These are phyloP conservation scores for Eurytoma californica DNA, from an alignment of 2,888 invertebrate species.

Conservation along the genomic window DNA sequence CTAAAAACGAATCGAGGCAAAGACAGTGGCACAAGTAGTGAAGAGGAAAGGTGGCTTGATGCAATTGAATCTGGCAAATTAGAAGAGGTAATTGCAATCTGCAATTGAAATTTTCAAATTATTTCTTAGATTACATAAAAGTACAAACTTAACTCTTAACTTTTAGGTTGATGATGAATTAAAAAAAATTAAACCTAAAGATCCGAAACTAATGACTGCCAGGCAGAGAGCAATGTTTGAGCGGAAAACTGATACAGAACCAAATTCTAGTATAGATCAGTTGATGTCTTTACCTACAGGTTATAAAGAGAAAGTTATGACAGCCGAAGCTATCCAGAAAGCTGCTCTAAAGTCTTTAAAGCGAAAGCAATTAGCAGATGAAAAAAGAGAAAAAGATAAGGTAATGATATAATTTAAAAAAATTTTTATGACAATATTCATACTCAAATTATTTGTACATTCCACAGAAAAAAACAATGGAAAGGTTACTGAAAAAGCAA, in stretches of 20 bases:
- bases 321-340: constrained; percentile 94
- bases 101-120: constrained; percentile 12
- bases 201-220: constrained; percentile 96
- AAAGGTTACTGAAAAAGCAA: constrained; percentile 92
- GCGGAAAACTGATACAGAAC: constrained; percentile 86
- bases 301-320: constrained; percentile 89
- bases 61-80: constrained; percentile 96
- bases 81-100: constrained; percentile 81
- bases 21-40: constrained; percentile 91
- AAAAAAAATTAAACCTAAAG: constrained; percentile 93
- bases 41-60: constrained; percentile 95
- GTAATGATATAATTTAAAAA: constrained; percentile 67
- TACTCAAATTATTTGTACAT: not conserved
- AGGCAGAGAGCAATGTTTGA: constrained; percentile 96
- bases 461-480: constrained; percentile 92
- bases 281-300: constrained; percentile 80
- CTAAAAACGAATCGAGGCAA: constrained; percentile 79
- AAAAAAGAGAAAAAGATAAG: constrained; percentile 96
- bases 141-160: constrained; percentile 9
- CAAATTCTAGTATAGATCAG: constrained; percentile 79
- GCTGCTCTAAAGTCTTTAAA: constrained; percentile 93
- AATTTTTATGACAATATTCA: too few species aligned
- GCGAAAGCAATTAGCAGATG: constrained; percentile 93
- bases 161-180: constrained; percentile 90
- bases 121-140: not conserved